Evolutionary conservation across 2,888 invertebrate species (phyloP).

Genomic region (Octonoba sinensis): DNA sequence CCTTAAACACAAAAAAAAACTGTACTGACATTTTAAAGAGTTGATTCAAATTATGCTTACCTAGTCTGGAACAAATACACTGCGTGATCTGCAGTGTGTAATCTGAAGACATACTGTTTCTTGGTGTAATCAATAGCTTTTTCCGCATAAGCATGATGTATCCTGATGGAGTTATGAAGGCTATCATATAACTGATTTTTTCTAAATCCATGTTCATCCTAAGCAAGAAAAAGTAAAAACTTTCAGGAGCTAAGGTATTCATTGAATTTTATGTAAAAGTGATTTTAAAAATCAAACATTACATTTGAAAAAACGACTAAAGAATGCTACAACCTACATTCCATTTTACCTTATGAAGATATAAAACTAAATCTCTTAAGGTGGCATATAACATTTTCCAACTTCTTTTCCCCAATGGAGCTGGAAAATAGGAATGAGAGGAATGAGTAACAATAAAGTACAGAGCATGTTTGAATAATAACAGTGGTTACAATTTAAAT

Average conservation of each 20-base stretch:
- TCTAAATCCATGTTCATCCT: conserved; percentile 69
- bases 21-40: too few relatives aligned
- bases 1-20: too few relatives aligned
- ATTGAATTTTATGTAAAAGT: too few relatives aligned
- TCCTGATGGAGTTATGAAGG: conserved; percentile 76
- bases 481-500: too few relatives aligned
- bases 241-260: too few relatives aligned
- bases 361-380: conserved; percentile 92
- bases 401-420: conserved; percentile 90
- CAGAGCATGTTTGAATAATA: too few relatives aligned
- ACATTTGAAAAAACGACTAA: too few relatives aligned
- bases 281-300: conserved; percentile 73
- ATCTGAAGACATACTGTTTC: conserved; percentile 95
- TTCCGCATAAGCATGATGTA: conserved; percentile 95
- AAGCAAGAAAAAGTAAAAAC: neutral
- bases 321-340: conserved; percentile 76
- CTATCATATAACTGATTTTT: conserved; percentile 80
- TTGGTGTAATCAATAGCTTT: conserved; percentile 96
- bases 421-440: conserved; percentile 68
- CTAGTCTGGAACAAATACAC: conserved; percentile 98
- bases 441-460: neutral
- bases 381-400: conserved; percentile 99
- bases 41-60: conserved; percentile 72
- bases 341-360: conserved; percentile 83
- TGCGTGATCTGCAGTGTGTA: conserved; percentile 97